Conservation (phyloP, 64 coral and sea anemone species). For the Trachythela sp. region DNA sequence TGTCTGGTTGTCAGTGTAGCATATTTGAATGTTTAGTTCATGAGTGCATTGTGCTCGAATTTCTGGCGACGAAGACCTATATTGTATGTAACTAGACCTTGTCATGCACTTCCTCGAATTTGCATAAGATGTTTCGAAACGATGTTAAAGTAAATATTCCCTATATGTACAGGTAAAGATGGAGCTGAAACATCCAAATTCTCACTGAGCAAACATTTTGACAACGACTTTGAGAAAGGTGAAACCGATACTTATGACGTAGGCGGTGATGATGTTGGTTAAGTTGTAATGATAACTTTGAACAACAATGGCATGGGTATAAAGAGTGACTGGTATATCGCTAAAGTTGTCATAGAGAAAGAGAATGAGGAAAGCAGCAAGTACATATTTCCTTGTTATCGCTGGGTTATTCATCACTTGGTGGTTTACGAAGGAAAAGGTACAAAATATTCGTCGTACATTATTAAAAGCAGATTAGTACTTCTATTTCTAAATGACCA, state of each 20-base stretch:
- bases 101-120: no score
- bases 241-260: neutral
- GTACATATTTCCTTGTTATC: slow-evolving; percentile 44
- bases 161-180: neutral
- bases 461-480: neutral
- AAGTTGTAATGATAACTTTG: neutral
- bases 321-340: neutral
- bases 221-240: neutral
- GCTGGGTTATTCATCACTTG: slow-evolving; percentile 34
- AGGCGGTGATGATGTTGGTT: neutral
- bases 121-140: no score
- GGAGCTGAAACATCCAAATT: neutral
- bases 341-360: neutral
- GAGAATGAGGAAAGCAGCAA: neutral
- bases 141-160: no score
- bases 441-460: neutral
- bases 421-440: slow-evolving; percentile 51
- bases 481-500: no score
- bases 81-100: no score
- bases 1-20: no score
- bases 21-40: no score
- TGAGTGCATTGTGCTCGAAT: no score
- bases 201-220: neutral
- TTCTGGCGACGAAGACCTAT: no score
- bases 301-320: neutral